Evolutionary conservation across 2,113 vertebrate genomes (phyloP), one percentile per base, ranked within the genome.

Genomic region (Campylomormyrus numenius): DNA sequence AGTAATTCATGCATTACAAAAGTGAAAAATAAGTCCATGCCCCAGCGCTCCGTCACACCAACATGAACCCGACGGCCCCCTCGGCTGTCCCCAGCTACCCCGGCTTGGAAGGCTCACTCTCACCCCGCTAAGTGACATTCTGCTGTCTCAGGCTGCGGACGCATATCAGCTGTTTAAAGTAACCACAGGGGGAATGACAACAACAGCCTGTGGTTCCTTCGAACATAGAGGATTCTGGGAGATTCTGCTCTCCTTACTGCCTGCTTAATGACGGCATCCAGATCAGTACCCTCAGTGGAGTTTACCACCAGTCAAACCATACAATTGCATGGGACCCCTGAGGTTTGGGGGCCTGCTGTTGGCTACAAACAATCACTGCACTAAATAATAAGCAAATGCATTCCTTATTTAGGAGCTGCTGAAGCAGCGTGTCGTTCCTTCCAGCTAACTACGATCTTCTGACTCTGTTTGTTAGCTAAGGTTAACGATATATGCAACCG

Each of bases 41-140:
- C 49, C 50, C 70, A 50, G 15, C 6, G n/a, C 62, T 39, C 17
- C 19, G 50, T 35, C 19, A 87, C 31, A 89, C 53, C 39, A 52
- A 88, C 24, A 85, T 85, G 88, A 84, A 89, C 50, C 52, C 13
- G 27, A 45, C 21, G n/a, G 24, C 77, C 50, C 31, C 11, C 5
- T 42, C 27, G 24, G 50, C 21, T 46, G 74, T 89, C 89, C 77
- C 80, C 80, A 50, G 89, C 52, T 56, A 80, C 89, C 89, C 52
- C 39, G 1, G 48, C 50, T 42, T 45, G 50, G 50, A 62, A 85
- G 35, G 10, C 77, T 46, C 19, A 24, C 74, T 83, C 88, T 27
- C 70, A 80, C 48, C 48, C 53, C 53, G 66, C 53, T 42, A 91
- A 91, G 89, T 27, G 39, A 91, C 46, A 88, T 70, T 92, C 90